Percentiles rank a stretch among this genome's conserved stretches.
These are phyloP conservation scores for Meandrina meandrites DNA, from an alignment of 92 coral and sea anemone genomes.

Conservation along the genomic window DNA sequence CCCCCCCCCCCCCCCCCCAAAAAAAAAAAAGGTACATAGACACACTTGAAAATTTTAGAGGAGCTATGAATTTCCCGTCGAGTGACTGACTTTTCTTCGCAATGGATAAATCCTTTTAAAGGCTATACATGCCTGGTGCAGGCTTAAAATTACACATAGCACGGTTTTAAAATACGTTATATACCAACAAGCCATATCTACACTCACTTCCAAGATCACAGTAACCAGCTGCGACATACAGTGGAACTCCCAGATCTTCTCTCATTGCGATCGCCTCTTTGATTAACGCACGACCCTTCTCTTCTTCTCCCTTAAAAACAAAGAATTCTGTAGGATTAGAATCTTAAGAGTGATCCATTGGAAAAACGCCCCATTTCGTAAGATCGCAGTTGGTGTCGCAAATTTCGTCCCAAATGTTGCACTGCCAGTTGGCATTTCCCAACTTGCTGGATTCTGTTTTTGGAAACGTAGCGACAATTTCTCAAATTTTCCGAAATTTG, in stretches of 20 bases:
- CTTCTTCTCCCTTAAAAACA: slow-evolving; percentile 1
- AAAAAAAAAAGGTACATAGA: no score
- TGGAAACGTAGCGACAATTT: no score
- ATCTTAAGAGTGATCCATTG: neutral
- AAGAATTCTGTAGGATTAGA: neutral
- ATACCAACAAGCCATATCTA: neutral
- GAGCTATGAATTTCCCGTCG: no score
- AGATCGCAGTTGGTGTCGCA: neutral
- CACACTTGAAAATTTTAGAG: no score
- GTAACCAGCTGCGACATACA: slow-evolving; percentile 15
- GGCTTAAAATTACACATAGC: neutral
- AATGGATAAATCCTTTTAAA: no score
- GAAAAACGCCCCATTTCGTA: neutral
- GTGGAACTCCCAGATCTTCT: neutral
- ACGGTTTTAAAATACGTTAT: neutral
- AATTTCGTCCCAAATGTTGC: no score
- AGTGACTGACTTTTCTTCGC: no score
- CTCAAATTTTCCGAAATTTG: no score
- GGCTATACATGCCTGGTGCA: no score
- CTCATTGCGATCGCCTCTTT: neutral
- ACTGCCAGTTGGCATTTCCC: neutral
- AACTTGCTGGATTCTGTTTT: no score
- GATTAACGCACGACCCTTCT: slow-evolving; percentile 1
- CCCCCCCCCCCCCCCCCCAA: no score
- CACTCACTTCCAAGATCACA: slow-evolving; percentile 40